A percentile compares a stretch with the other conserved stretches of the same genome.
phyloP scores from a whole-genome alignment of 2,113 vertebrate species.

The Bubo scandiacus region DNA sequence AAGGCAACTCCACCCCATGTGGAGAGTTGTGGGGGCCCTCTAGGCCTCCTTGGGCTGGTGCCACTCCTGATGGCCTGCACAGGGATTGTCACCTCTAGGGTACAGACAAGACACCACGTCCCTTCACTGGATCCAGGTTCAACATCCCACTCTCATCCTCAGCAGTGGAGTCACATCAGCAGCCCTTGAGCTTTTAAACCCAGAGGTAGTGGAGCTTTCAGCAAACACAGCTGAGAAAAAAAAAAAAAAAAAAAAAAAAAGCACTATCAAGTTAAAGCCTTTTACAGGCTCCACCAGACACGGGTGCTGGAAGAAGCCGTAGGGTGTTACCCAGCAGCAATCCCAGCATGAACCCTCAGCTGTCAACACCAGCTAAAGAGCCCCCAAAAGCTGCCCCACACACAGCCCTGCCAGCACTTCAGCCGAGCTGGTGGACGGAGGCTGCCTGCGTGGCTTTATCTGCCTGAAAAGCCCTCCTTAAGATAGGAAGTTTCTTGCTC shows the following conservation, averaged over 20 bases:
- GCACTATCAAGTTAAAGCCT: not conserved
- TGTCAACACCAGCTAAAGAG: conserved; percentile 37
- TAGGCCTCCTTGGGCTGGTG: not conserved
- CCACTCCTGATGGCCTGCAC: not conserved
- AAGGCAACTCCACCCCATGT: not conserved
- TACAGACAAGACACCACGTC: not conserved
- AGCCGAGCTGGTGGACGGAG: not conserved
- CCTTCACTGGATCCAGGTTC: not conserved
- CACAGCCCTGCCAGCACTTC: not conserved
- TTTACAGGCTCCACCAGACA: not conserved
- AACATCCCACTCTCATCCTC: not conserved
- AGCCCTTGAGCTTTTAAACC: not conserved
- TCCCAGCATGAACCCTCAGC: not conserved
- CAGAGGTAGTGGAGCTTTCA: not conserved
- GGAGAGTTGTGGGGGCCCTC: not conserved
- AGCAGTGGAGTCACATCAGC: not conserved
- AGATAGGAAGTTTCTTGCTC: not conserved
- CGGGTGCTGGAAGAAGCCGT: not conserved
- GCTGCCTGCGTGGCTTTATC: not conserved
- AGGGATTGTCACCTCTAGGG: not conserved
- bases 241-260: not conserved
- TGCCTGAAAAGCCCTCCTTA: not conserved
- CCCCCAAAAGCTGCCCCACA: not conserved
- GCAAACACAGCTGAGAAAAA: not conserved
- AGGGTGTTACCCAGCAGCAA: not conserved